Base-by-base conservation (phyloP, 1,140 invertebrate species). In the Druon quercuslanigerum region DNA sequence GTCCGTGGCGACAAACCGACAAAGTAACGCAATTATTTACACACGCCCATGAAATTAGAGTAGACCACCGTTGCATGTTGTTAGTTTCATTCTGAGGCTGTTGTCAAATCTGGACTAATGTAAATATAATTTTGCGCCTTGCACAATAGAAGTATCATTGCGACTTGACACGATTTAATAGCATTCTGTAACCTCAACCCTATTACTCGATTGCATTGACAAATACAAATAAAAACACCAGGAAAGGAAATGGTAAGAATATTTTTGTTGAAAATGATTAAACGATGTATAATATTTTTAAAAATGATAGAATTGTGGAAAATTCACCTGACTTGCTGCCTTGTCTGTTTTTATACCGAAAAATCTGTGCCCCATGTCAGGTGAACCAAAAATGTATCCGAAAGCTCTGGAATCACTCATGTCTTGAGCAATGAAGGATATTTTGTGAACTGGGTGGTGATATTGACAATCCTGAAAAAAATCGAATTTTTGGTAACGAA, bases 271-370 rank as follows among this genome's bases (percentile, higher is more conserved):
- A 46, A 46, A 46, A 46, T 46, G 40, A 46, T 46, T 46, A 46
- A 46, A 46, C 11, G 40, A 46, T 46, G 8, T 0, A 46, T 46
- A 11, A 1, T 7, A 46, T 46, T 46, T 9, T n/a, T 46, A 2
- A 1, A 11, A 9, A 46, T 46, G 0, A 9, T 46, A 46, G 25
- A 70, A 52, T 56, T 71, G 50, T 57, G 46, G 60, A 33, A 50
- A 17, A 54, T 88, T 91, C 92, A 97, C 96, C 93, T 97, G 96
- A 92, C 95, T 96, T 85, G 97, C 98, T 81, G 97, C 96, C 93
- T 99, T 99, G 91, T 99, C 98, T 81, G 98, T 99, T 93, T 99
- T 99, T 81, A 99, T 99, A 57, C 97, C 99, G 92, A 99, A 99
- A 92, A 99, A 99, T 82, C 97, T 94, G 92, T 99, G 98, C 0